These are phyloP conservation scores for Drosophila nigricruria DNA, from an alignment of 2,888 invertebrate species.

Conservation along the genomic window DNA sequence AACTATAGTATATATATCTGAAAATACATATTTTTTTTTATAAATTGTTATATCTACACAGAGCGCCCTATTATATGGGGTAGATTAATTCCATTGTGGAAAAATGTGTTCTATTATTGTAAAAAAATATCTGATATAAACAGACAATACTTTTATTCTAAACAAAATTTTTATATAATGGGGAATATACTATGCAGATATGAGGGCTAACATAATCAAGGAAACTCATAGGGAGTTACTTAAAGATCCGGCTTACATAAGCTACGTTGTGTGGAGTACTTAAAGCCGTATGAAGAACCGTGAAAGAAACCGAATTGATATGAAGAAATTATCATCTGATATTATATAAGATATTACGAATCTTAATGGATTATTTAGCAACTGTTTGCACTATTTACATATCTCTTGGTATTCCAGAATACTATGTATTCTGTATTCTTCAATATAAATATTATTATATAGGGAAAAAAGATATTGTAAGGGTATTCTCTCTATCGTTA, in stretches of 20 bases:
- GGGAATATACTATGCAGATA: neutral
- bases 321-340: neutral
- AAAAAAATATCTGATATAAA: neutral
- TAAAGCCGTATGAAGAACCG: neutral
- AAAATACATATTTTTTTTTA: neutral
- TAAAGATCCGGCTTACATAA: neutral
- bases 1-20: slow-evolving; percentile 8
- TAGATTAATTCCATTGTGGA: slow-evolving; percentile 3
- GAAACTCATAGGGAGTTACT: neutral
- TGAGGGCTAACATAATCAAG: neutral
- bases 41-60: slow-evolving; percentile 8
- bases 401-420: no score
- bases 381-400: no score
- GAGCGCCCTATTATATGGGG: slow-evolving; percentile 1
- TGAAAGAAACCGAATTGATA: neutral
- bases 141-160: neutral
- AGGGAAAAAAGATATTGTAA: neutral
- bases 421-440: no score
- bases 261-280: neutral
- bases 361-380: no score
- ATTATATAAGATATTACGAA: neutral
- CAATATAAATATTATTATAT: neutral
- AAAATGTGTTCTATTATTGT: slow-evolving; percentile 4
- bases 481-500: neutral
- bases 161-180: neutral